These are phyloP conservation scores for Vanessa atalanta DNA, from an alignment of 1,140 invertebrate genomes.

Conservation along the genomic window DNA sequence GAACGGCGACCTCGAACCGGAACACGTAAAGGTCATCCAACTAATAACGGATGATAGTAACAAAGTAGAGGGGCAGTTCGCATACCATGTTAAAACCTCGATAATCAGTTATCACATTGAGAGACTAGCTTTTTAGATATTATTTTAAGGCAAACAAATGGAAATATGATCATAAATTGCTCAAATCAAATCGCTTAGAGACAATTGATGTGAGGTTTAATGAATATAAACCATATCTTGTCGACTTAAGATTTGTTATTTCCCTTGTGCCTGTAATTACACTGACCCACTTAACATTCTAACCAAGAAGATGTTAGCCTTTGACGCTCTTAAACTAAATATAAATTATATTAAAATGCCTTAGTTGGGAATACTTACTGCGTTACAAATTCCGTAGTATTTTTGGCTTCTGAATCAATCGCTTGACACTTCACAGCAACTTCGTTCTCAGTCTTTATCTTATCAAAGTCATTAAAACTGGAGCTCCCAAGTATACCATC, in stretches of 20 bases:
- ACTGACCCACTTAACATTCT: background rate
- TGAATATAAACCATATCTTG: no score
- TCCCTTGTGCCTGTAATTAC: no score
- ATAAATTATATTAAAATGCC: background rate
- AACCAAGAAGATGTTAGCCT: background rate
- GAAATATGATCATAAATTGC: background rate
- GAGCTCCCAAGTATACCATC: slow-evolving; percentile 49
- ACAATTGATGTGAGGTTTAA: no score
- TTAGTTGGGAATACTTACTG: slow-evolving; percentile 53
- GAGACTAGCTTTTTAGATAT: background rate
- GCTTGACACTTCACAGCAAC: slow-evolving; percentile 63
- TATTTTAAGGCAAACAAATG: no score
- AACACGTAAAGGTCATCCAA: slow-evolving; percentile 44
- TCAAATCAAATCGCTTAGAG: no score
- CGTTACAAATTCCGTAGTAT: slow-evolving; percentile 53
- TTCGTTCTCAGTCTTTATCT: slow-evolving; percentile 51
- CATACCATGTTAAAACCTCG: slow-evolving; percentile 30
- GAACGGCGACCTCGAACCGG: slow-evolving; percentile 45
- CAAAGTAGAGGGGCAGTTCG: slow-evolving; percentile 20
- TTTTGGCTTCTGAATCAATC: slow-evolving; percentile 46
- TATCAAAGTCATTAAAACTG: slow-evolving; percentile 51
- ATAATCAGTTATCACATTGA: slow-evolving; percentile 7
- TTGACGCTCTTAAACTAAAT: background rate
- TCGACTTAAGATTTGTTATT: no score
- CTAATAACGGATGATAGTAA: slow-evolving; percentile 28